These are phyloP conservation scores for Rhagonycha lutea DNA, from an alignment of 2,888 invertebrate species.

Conservation along the genomic window DNA sequence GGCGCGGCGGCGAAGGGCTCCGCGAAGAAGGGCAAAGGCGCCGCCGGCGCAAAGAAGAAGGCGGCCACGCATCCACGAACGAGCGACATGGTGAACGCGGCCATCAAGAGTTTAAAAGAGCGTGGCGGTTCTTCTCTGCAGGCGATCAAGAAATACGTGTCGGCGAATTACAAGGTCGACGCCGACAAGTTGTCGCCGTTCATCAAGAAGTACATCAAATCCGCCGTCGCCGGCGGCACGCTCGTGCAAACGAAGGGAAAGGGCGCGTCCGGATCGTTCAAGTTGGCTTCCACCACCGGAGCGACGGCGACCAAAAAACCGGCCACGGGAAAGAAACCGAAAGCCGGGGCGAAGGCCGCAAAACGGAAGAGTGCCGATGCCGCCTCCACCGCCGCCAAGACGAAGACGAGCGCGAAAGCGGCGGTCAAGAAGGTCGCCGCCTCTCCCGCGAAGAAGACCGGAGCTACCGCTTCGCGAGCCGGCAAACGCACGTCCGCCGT, in stretches of 20 bases:
- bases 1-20: too few species aligned
- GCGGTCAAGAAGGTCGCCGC: slow-evolving; percentile 23
- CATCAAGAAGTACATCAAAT: slow-evolving; percentile 64
- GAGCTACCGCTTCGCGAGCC: slow-evolving; percentile 18
- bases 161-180: slow-evolving; percentile 63
- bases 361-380: background rate
- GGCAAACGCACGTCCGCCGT: background rate
- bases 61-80: slow-evolving; percentile 56
- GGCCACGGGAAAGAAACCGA: background rate
- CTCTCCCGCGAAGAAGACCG: slow-evolving; percentile 39
- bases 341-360: slow-evolving; percentile 16
- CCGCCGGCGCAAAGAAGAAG: background rate
- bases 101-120: slow-evolving; percentile 60
- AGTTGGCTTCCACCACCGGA: slow-evolving; percentile 46
- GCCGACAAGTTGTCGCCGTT: slow-evolving; percentile 61
- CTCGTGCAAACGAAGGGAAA: slow-evolving; percentile 61
- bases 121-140: slow-evolving; percentile 62
- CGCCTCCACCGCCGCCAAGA: slow-evolving; percentile 26
- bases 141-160: slow-evolving; percentile 68
- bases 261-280: slow-evolving; percentile 59
- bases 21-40: background rate
- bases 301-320: slow-evolving; percentile 16
- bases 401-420: slow-evolving; percentile 2
- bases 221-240: slow-evolving; percentile 59
- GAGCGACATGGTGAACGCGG: slow-evolving; percentile 62